Base-by-base conservation (phyloP, 1,140 invertebrate species). In the Leguminivora glycinivorella region DNA sequence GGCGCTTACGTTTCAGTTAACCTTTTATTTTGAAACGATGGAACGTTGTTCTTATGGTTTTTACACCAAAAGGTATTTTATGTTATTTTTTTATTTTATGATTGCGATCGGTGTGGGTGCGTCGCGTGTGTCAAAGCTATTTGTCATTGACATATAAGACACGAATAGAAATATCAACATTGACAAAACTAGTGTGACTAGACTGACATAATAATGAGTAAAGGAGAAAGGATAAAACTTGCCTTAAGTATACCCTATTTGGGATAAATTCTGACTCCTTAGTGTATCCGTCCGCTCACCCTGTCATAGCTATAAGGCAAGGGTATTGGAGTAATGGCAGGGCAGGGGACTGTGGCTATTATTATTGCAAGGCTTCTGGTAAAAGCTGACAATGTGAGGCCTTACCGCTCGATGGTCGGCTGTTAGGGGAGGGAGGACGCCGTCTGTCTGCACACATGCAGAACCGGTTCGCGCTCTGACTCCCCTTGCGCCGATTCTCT, bases 51-150 rank as follows among this genome's bases (percentile, higher is more conserved):
- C 89, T 91, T 91, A 91, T 90, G 88, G 88, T 91, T 91, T 91
- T 91, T 91, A 91, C 88, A 91, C 89, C 80, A 91, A 90, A 90
- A 91, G 89, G 89, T 91, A 91, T 90, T 91, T 91, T 90, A 87
- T 89, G 85, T 91, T 91, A 82, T 87, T 90, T 89, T 29, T 90
- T 90, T 91, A 87, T 86, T 91, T 91, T 88, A 83, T 73, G 69
- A 78, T 83, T 85, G 87, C 87, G 87, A 81, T 81, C 75, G 79
- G 76, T 83, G 82, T 84, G 87, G 83, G 80, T 88, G 87, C 83
- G 77, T 83, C 88, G 87, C 86, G 84, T 90, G 87, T 90, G 88
- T 84, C 81, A 83, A 56, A 77, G 68, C 60, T 69, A 71, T 74
- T 76, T 70, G 71, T 79, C 79, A 81, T 78, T 72, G 14, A 63